phyloP scores from a whole-genome alignment of 2,797 vertebrate genomes.

The Hypotaenidia okinawae region DNA sequence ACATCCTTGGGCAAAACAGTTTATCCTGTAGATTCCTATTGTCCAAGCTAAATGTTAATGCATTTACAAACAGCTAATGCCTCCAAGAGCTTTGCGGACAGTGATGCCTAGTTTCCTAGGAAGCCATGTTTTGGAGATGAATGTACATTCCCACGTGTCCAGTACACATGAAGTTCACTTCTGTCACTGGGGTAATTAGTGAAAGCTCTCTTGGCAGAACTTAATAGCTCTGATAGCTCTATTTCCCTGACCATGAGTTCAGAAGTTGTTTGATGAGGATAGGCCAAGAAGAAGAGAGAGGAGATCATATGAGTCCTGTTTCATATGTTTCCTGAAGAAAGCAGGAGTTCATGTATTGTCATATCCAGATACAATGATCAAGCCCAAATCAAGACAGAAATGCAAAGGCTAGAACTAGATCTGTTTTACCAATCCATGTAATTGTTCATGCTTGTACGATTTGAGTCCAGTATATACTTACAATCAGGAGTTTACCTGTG shows the following conservation, averaged over 20 bases:
- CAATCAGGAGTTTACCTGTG: background rate
- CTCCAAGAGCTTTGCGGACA: background rate
- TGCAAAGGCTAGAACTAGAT: background rate
- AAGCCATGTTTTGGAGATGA: background rate
- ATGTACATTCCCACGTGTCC: background rate
- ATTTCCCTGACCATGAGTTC: rapidly evolving
- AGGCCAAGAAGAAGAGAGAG: background rate
- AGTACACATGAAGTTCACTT: rapidly evolving
- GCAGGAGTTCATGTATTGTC: background rate
- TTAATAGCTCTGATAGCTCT: background rate
- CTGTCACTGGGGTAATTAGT: background rate
- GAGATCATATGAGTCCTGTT: background rate
- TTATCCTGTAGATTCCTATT: background rate
- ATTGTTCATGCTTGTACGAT: background rate
- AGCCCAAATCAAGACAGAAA: background rate
- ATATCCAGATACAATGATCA: background rate
- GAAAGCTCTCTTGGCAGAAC: background rate
- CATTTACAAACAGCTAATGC: background rate
- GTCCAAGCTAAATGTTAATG: background rate
- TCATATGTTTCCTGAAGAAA: background rate
- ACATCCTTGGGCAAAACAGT: background rate
- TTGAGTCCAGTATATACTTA: background rate
- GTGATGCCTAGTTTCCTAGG: background rate
- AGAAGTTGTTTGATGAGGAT: background rate
- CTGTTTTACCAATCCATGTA: background rate